These are phyloP conservation scores for Motacilla alba DNA, from an alignment of 2,113 vertebrate genomes.

Conservation along the genomic window DNA sequence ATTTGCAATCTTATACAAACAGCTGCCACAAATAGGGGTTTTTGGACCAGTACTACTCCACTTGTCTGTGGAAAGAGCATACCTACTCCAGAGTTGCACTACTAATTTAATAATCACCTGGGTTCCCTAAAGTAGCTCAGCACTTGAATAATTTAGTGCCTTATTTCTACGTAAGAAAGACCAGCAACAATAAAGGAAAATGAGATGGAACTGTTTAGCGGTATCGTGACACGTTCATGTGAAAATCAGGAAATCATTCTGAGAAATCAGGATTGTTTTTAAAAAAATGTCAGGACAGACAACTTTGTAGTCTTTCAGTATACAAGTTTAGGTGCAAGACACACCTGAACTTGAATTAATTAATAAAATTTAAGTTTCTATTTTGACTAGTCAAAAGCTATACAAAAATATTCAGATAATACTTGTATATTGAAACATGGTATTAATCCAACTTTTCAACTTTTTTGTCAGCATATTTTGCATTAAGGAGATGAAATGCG, in stretches of 20 bases:
- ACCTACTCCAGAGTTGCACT: not conserved
- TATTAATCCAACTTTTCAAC: not conserved
- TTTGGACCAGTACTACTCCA: not conserved
- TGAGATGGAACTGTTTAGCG: rapidly evolving
- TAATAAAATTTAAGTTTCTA: not conserved
- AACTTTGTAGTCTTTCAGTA: not conserved
- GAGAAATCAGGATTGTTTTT: not conserved
- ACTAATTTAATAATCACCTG: not conserved
- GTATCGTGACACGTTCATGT: not conserved
- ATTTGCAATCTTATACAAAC: not conserved
- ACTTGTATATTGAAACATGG: not conserved
- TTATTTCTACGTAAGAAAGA: not conserved
- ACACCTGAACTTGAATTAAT: not conserved
- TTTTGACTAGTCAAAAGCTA: not conserved
- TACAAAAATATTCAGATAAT: not conserved
- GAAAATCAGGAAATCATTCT: not conserved
- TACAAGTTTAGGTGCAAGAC: not conserved
- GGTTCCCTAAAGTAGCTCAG: not conserved
- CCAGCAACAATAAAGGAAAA: not conserved
- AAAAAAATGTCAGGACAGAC: not conserved
- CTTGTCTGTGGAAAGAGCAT: not conserved
- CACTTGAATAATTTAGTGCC: not conserved
- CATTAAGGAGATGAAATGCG: not conserved
- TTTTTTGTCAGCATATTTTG: not conserved
- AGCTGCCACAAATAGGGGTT: not conserved